Evolutionary conservation across 2,113 vertebrate genomes (phyloP).

Genomic region (Danionella cerebrum): DNA sequence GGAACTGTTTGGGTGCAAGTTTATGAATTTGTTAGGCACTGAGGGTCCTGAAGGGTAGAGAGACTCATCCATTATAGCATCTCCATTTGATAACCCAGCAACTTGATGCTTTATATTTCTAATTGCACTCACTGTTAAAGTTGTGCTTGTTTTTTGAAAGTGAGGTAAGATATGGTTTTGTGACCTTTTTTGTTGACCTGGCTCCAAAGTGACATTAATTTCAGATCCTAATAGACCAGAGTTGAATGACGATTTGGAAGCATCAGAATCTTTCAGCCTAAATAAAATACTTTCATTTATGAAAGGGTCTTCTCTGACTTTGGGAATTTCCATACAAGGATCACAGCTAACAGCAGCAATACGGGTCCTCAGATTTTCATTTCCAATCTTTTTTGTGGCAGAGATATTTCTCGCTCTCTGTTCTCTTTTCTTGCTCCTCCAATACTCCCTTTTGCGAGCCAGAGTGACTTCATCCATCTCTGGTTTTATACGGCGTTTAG

Average conservation of each 20-base stretch:
- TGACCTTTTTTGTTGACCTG: conserved; percentile 36
- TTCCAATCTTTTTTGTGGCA: conserved; percentile 29
- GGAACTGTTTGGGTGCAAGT: conserved; percentile 10
- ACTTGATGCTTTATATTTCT: conserved; percentile 19
- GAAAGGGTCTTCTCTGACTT: conserved; percentile 11
- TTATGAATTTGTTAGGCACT: conserved; percentile 49
- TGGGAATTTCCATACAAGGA: conserved; percentile 3
- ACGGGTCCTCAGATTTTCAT: conserved; percentile 3
- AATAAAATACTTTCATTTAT: conserved; percentile 32
- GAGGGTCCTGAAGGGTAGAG: conserved; percentile 34
- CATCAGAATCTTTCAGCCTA: background rate
- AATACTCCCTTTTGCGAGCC: conserved; percentile 68
- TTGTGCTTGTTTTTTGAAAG: conserved; percentile 19
- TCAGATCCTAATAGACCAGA: background rate
- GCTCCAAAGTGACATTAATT: background rate
- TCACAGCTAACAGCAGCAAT: background rate
- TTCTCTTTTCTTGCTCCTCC: conserved; percentile 69
- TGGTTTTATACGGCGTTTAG: conserved; percentile 53
- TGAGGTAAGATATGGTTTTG: conserved; percentile 42
- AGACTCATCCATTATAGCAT: conserved; percentile 34
- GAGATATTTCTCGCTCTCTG: conserved; percentile 61
- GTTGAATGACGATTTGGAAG: conserved; percentile 9
- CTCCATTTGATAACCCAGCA: conserved; percentile 18
- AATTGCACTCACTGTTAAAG: background rate
- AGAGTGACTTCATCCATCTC: conserved; percentile 60